These are phyloP conservation scores for Stigmatopora nigra DNA, from an alignment of 2,113 vertebrate genomes.

Conservation along the genomic window DNA sequence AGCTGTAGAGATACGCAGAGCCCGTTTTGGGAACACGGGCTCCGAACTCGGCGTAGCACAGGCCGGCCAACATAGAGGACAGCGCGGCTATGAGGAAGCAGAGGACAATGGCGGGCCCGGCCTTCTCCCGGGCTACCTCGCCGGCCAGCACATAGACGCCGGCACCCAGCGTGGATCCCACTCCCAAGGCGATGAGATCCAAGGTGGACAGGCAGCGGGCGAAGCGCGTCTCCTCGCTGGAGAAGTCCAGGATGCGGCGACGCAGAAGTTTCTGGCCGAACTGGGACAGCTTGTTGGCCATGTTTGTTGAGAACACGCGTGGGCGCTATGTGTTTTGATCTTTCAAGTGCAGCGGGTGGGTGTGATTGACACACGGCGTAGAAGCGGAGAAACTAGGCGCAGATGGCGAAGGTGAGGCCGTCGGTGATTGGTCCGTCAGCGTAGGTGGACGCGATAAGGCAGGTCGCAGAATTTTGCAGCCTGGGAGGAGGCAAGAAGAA, in stretches of 20 bases:
- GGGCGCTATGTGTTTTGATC: conserved; percentile 32
- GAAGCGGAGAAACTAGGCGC: conserved; percentile 3
- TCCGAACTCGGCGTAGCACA: conserved; percentile 95
- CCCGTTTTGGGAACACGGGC: conserved; percentile 90
- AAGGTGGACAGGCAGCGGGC: conserved; percentile 87
- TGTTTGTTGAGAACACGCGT: conserved; percentile 48
- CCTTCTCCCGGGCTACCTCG: conserved; percentile 85
- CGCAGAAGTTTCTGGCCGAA: conserved; percentile 80
- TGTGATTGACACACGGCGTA: conserved; percentile 31
- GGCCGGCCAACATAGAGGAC: conserved; percentile 87
- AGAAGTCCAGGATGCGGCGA: conserved; percentile 73
- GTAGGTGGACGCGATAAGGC: conserved; percentile 14
- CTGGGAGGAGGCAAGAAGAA: conserved; percentile 46
- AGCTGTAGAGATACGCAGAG: conserved; percentile 95
- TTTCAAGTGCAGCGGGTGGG: conserved; percentile 23
- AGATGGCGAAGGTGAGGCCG: conserved; percentile 18
- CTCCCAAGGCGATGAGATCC: conserved; percentile 87
- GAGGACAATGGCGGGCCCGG: conserved; percentile 86
- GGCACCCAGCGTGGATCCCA: conserved; percentile 88
- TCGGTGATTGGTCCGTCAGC: conserved; percentile 14
- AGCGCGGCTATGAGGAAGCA: conserved; percentile 90
- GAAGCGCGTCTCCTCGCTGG: conserved; percentile 73
- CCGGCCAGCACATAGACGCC: conserved; percentile 89
- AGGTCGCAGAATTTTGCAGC: conserved; percentile 24
- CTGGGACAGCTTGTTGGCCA: conserved; percentile 64